Base-by-base conservation (phyloP, 2,888 invertebrate species). In the Thyatira batis region DNA sequence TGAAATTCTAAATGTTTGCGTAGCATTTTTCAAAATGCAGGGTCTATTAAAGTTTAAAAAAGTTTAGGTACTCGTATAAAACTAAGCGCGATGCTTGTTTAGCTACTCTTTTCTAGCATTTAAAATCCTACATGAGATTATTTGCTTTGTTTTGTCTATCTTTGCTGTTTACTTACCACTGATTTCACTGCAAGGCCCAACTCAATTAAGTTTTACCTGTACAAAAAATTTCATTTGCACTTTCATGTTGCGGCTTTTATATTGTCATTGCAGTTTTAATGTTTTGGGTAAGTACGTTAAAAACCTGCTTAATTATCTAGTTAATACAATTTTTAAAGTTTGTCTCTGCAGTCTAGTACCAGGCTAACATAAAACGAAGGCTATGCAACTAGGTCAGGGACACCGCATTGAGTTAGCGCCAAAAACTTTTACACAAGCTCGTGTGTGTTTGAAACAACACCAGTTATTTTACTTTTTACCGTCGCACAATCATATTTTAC, bases 341-440 rank as follows among this genome's bases (percentile, higher is more conserved):
- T 3, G 25, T 25, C 5, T 25, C 61, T 60, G 65, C 59, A 55
- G 61, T 66, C 49, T 60, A 69, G 61, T 71, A 69, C 73, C 61
- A 73, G 70, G 65, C 55, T 49, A 54, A 52, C 69, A 74, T 76
- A 60, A 69, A 69, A 65, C 56, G 73, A 75, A 73, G 73, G 73
- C 65, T 67, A 55, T 63, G 51, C 50, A 68, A 61, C 60, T 69
- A 55, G 82, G 84, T 82, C 84, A 83, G 65, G 83, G 84, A 76
- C 80, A 76, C 78, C 65, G 82, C 82, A 78, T 75, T 69, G 68
- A 65, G 71, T 60, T 65, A 69, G 71, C 67, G 74, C 77, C 76
- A 80, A 78, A 79, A 72, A 68, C 71, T 66, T 70, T 65, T 45
- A 44, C 52, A 49, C 53, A 49, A 52, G 13, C 10, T 48, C 27